Evolutionary conservation across 2,888 invertebrate genomes (phyloP).

Genomic region (Aporophyla nigra): DNA sequence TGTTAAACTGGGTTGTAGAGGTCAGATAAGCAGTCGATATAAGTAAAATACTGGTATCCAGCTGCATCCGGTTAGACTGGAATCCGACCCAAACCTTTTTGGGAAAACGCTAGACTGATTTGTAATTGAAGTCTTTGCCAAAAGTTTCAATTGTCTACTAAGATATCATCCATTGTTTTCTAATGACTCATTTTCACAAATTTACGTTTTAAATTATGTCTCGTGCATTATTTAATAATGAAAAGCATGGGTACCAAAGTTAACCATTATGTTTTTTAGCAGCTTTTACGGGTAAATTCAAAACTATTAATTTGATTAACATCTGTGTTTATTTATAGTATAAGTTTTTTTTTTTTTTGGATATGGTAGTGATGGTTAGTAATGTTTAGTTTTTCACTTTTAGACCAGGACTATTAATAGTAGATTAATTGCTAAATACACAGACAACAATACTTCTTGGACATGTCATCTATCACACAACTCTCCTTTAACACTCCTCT

Average conservation of each 20-base stretch:
- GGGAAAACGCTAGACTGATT: neutral
- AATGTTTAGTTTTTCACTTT: neutral
- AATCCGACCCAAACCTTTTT: neutral
- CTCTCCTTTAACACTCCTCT: neutral
- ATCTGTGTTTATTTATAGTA: no score
- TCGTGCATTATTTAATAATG: neutral
- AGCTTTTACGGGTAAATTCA: neutral
- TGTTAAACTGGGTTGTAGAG: neutral
- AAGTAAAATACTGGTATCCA: no score
- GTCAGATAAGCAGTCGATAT: no score
- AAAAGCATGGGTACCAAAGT: neutral
- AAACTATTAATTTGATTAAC: neutral
- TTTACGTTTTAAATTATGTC: neutral
- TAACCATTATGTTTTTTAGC: neutral
- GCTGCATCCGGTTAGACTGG: neutral
- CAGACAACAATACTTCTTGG: no score
- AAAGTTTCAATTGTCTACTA: neutral
- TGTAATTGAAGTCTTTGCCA: neutral
- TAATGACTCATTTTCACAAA: neutral
- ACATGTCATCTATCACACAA: no score
- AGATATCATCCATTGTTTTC: slow-evolving; percentile 2
- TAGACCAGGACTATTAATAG: neutral
- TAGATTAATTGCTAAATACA: neutral
- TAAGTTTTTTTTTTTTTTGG: no score
- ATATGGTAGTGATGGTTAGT: neutral